Percentiles rank a stretch among this genome's conserved stretches.
Conservation (phyloP, 92 coral and sea anemone genomes). For the Nematostella vectensis region DNA sequence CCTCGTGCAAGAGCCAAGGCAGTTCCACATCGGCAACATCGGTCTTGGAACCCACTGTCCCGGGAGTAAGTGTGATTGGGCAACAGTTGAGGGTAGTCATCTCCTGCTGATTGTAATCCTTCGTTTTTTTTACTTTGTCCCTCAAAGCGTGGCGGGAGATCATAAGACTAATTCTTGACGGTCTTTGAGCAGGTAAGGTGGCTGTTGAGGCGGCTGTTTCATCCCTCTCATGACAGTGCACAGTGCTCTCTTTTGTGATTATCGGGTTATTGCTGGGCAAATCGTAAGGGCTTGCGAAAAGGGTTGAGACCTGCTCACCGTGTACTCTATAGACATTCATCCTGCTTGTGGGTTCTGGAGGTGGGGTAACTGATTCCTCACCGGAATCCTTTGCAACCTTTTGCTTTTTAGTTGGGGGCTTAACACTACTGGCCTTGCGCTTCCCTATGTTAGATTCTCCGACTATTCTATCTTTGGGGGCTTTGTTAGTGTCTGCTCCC, state of each 20-base stretch:
- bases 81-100: neutral
- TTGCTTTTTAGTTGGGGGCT: neutral
- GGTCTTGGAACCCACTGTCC: neutral
- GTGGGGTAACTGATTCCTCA: too few relatives aligned
- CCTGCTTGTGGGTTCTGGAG: too few relatives aligned
- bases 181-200: neutral
- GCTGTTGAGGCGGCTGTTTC: neutral
- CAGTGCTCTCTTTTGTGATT: too few relatives aligned
- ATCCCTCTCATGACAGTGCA: too few relatives aligned
- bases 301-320: too few relatives aligned
- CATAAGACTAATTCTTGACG: neutral
- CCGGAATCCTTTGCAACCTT: neutral
- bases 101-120: neutral
- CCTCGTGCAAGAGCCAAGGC: neutral
- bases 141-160: neutral
- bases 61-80: neutral
- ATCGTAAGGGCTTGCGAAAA: too few relatives aligned
- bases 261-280: too few relatives aligned
- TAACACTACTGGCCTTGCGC: too few relatives aligned
- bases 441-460: too few relatives aligned
- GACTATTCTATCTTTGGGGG: too few relatives aligned
- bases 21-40: neutral
- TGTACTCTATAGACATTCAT: too few relatives aligned
- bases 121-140: neutral
- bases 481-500: too few relatives aligned